Conservation (phyloP, 2,113 vertebrate genomes). For the Cephalopholis sonnerati region DNA sequence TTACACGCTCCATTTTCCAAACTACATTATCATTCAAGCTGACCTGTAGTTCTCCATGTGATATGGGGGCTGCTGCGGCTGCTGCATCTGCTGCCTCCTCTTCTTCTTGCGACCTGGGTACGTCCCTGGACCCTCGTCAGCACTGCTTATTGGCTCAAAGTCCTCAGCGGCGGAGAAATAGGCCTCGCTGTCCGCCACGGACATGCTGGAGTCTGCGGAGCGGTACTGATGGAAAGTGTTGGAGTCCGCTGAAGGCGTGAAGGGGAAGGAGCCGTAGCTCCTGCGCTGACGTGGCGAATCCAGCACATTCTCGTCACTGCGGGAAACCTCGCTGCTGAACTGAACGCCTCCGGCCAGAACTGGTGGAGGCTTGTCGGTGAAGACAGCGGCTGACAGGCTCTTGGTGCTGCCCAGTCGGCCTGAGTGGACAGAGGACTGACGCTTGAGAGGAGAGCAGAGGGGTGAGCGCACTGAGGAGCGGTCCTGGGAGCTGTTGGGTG, state of each 20-base stretch:
- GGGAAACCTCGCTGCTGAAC: slow-evolving; percentile 95
- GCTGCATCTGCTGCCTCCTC: slow-evolving; percentile 88
- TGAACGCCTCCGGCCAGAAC: slow-evolving; percentile 88
- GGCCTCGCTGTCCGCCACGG: slow-evolving; percentile 97
- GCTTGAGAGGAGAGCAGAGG: slow-evolving; percentile 92
- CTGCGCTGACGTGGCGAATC: slow-evolving; percentile 95
- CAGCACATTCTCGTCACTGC: slow-evolving; percentile 95
- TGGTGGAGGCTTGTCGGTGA: slow-evolving; percentile 90
- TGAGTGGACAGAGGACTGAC: slow-evolving; percentile 93
- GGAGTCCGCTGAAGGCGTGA: slow-evolving; percentile 95
- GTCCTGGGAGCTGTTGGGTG: slow-evolving; percentile 89
- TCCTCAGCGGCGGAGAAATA: slow-evolving; percentile 98
- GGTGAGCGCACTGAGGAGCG: slow-evolving; percentile 90
- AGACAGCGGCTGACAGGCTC: slow-evolving; percentile 94
- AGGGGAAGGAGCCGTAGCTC: slow-evolving; percentile 97
- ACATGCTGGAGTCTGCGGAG: slow-evolving; percentile 97
- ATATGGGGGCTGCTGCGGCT: slow-evolving; percentile 87
- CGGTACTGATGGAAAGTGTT: slow-evolving; percentile 98
- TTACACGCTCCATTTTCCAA: neutral
- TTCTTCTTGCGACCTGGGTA: slow-evolving; percentile 96
- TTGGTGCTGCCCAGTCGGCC: slow-evolving; percentile 95
- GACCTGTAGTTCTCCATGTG: slow-evolving; percentile 85
- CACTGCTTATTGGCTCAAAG: slow-evolving; percentile 96
- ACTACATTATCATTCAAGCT: slow-evolving; percentile 1
- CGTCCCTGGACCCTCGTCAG: slow-evolving; percentile 96